Evolutionary conservation across 2,888 invertebrate genomes (phyloP), one percentile per base, ranked within the genome.

Genomic region (Drosophila austrosaltans): DNA sequence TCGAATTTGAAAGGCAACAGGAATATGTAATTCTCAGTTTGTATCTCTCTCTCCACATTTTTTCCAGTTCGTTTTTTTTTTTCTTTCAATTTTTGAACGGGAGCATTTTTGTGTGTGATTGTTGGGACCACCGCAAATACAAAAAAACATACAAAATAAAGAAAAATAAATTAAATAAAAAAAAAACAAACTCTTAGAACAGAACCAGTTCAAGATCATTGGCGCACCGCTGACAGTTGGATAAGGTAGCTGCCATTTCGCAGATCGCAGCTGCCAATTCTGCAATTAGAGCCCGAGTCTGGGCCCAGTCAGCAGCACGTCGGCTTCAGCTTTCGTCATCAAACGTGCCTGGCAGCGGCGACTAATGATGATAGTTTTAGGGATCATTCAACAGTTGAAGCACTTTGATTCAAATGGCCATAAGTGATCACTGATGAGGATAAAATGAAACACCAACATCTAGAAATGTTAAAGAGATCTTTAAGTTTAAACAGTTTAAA

Each of bases 181-280:
- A 22, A 44, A 48, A 48, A 22, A 22, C 48, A 48, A 12, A 48
- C 16, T 78, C 77, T 56, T 58, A 42, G 62, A 28, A 42, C 32
- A 66, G 59, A 87, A 90, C 88, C 90, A 89, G 88, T 88, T 90
- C 90, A 76, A 78, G 87, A 88, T 83, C 89, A 78, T 81, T 77
- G 70, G 63, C 63, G 62, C 69, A 75, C 75, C 74, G 79, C 76
- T 74, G 83, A 79, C 80, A 81, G 79, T 72, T 72, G 76, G 36
- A 59, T 65, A 56, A 57, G 63, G 63, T 54, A 64, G 57, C 63
- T 40, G 53, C 74, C 77, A 76, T 70, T 79, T 73, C 68, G 48
- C 82, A 79, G 80, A 75, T 68, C 63, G 74, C 76, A 78, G 81
- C 84, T 84, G 86, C 83, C 83, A 57, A 80, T 72, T 66, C 77